Conservation (phyloP, 2,113 vertebrate species). For the Hoplias malabaricus region DNA sequence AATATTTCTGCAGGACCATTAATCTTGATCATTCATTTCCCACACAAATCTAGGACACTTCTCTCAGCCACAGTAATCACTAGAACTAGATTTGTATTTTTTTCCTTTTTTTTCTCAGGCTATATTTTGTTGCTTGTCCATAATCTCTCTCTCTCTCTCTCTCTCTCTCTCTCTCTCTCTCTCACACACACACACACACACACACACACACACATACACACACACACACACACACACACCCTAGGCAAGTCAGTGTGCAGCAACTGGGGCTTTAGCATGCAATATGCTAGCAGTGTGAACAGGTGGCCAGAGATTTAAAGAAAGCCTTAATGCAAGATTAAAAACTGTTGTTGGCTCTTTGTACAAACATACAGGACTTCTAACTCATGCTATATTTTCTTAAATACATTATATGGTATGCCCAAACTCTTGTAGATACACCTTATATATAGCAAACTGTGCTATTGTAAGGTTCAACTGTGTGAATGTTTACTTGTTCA, state of each 20-base stretch:
- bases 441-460: background rate
- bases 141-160: constrained; percentile 22
- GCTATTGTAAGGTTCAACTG: background rate
- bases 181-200: background rate
- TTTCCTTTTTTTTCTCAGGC: constrained; percentile 8
- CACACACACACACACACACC: background rate
- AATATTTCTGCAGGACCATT: constrained; percentile 31
- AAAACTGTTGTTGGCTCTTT: constrained; percentile 2
- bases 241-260: background rate
- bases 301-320: constrained; percentile 10
- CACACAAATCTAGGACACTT: constrained; percentile 44
- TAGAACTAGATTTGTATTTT: constrained; percentile 23
- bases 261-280: background rate
- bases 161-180: background rate
- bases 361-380: background rate
- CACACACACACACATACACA: background rate
- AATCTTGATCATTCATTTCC: constrained; percentile 48
- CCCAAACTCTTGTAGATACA: background rate
- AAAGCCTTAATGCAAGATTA: constrained; percentile 5
- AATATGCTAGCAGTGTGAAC: constrained; percentile 10
- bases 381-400: background rate
- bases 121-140: constrained; percentile 26
- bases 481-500: background rate
- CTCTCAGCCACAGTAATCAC: constrained; percentile 23
- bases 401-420: no score